These are phyloP conservation scores for Galago senegalensis DNA, from an alignment of 2,797 vertebrate species.

Conservation along the genomic window DNA sequence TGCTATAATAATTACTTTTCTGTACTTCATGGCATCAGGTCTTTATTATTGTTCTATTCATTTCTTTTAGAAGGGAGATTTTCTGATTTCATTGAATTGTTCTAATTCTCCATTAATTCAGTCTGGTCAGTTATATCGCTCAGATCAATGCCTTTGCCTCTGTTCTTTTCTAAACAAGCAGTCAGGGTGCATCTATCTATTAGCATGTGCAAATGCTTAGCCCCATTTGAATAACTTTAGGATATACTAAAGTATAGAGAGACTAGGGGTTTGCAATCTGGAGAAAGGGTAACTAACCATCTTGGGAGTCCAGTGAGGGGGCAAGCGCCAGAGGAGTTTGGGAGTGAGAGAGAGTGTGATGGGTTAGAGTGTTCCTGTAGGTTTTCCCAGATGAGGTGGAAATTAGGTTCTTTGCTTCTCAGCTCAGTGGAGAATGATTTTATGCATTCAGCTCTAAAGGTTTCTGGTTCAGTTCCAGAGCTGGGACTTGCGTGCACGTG, in stretches of 20 bases:
- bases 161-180: not conserved
- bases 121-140: not conserved
- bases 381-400: not conserved
- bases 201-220: not conserved
- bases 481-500: not conserved
- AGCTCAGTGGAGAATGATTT: not conserved
- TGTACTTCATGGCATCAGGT: not conserved
- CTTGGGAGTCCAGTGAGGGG: not conserved
- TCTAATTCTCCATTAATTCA: not conserved
- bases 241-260: not conserved
- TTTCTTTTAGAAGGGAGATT: conserved; percentile 15
- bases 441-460: not conserved
- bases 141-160: not conserved
- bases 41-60: not conserved
- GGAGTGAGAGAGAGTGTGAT: not conserved
- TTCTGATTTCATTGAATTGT: conserved; percentile 24
- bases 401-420: not conserved
- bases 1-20: conserved; percentile 17
- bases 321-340: not conserved
- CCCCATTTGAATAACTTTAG: not conserved
- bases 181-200: not conserved
- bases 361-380: not conserved
- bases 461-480: not conserved
- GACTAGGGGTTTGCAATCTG: not conserved
- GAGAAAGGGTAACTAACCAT: not conserved